These are phyloP conservation scores for Ochlodes sylvanus DNA, from an alignment of 2,888 invertebrate species.

Conservation along the genomic window DNA sequence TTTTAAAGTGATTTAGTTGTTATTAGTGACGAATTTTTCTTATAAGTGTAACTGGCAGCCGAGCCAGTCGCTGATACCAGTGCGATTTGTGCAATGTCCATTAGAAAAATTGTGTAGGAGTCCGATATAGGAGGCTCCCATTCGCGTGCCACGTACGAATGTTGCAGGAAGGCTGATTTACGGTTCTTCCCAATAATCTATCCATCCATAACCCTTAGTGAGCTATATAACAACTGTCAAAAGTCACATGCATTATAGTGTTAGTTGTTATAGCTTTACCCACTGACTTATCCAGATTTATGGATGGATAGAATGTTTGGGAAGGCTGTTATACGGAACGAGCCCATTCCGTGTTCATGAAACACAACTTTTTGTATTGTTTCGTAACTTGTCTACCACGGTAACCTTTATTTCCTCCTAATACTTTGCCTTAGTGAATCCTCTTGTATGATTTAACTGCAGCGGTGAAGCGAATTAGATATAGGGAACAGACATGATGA, in stretches of 20 bases:
- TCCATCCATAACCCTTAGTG: no score
- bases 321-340: slow-evolving; percentile 52
- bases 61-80: slow-evolving; percentile 77
- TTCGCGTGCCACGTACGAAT: slow-evolving; percentile 55
- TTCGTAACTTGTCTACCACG: slow-evolving; percentile 67
- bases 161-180: slow-evolving; percentile 66
- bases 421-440: slow-evolving; percentile 78
- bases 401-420: slow-evolving; percentile 72
- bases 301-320: no score
- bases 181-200: no score
- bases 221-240: no score
- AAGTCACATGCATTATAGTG: no score
- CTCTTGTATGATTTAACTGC: slow-evolving; percentile 76
- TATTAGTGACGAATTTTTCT: slow-evolving; percentile 83
- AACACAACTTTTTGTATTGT: slow-evolving; percentile 73
- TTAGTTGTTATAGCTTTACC: no score
- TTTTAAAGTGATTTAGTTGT: slow-evolving; percentile 85
- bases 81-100: slow-evolving; percentile 79
- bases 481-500: slow-evolving; percentile 84
- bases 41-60: slow-evolving; percentile 79
- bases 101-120: slow-evolving; percentile 56
- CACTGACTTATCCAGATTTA: no score
- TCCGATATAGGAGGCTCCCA: slow-evolving; percentile 45
- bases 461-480: slow-evolving; percentile 82
- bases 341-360: slow-evolving; percentile 77